A percentile compares a stretch with the other conserved stretches of the same genome.
phyloP scores from a whole-genome alignment of 2,888 invertebrate genomes.

The Papilio elwesi region DNA sequence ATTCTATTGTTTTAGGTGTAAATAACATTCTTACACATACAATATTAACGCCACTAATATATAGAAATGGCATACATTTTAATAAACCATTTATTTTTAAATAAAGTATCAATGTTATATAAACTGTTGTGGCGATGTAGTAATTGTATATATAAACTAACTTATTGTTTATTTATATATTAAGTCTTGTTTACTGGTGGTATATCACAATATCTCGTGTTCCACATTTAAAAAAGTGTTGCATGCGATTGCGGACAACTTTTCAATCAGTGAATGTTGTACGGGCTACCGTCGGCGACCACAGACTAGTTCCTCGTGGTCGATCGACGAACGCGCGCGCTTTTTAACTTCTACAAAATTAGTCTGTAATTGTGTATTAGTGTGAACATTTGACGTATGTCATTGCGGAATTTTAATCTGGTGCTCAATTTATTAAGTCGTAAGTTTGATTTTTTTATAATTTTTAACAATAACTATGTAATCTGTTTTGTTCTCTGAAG shows the following conservation, averaged over 20 bases:
- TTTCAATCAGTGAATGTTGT: conserved; percentile 17
- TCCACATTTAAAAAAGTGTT: conserved; percentile 3
- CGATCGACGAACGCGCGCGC: conserved; percentile 30
- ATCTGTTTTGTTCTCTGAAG: neutral
- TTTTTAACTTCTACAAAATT: conserved; percentile 11
- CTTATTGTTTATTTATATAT: too few relatives aligned
- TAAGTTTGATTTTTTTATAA: conserved; percentile 15
- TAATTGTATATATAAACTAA: too few relatives aligned
- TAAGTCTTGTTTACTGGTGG: neutral
- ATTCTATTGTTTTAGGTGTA: too few relatives aligned
- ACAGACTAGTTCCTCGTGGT: conserved; percentile 27
- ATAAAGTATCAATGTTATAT: too few relatives aligned
- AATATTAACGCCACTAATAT: too few relatives aligned
- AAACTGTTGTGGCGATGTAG: too few relatives aligned
- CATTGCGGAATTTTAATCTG: neutral
- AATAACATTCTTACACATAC: too few relatives aligned
- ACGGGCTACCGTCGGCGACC: neutral
- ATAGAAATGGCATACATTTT: too few relatives aligned
- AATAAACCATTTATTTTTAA: too few relatives aligned
- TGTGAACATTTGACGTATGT: conserved; percentile 1
- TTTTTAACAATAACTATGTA: neutral
- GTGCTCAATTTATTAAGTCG: neutral
- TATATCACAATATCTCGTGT: neutral
- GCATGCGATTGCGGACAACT: neutral
- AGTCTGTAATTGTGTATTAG: neutral